These are phyloP conservation scores for Caenorhabditis becei DNA, from an alignment of 2,888 invertebrate genomes.

Conservation along the genomic window DNA sequence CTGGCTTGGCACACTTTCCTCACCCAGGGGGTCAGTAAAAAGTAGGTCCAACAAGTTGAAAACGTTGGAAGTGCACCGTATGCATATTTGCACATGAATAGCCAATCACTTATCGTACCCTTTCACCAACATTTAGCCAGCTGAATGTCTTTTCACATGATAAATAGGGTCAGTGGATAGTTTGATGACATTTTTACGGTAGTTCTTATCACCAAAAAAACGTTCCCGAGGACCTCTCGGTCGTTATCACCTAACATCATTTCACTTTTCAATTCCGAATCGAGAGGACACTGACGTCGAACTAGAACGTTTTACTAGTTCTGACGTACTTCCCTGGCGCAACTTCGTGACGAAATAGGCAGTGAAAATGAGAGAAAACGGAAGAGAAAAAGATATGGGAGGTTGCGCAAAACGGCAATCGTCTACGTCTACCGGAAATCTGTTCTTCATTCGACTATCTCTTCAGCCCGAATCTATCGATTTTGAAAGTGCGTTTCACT, in stretches of 20 bases:
- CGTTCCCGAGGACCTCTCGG: not conserved
- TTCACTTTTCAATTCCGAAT: not conserved
- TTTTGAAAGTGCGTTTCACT: conserved; percentile 3
- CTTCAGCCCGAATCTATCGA: conserved; percentile 6
- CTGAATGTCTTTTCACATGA: not conserved
- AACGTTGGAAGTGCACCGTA: not conserved
- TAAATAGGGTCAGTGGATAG: not conserved
- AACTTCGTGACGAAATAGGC: conserved; percentile 27
- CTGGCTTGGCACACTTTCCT: not conserved
- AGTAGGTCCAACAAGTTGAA: not conserved
- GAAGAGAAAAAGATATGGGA: conserved; percentile 20
- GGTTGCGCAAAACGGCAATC: conserved; percentile 7
- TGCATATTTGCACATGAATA: not conserved
- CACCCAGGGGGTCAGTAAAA: not conserved
- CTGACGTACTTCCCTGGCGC: conserved; percentile 40
- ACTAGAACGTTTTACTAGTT: conserved; percentile 31
- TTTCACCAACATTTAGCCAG: not conserved
- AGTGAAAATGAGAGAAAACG: conserved; percentile 41
- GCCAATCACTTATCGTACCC: not conserved
- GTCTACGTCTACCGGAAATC: conserved; percentile 26
- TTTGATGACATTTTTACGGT: not conserved
- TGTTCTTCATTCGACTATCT: conserved; percentile 5
- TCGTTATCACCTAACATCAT: not conserved
- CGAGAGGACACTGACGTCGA: conserved; percentile 1
- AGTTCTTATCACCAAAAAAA: not conserved